Base-by-base conservation (phyloP, 2,113 vertebrate genomes). In the Sinocyclocheilus maitianheensis region DNA sequence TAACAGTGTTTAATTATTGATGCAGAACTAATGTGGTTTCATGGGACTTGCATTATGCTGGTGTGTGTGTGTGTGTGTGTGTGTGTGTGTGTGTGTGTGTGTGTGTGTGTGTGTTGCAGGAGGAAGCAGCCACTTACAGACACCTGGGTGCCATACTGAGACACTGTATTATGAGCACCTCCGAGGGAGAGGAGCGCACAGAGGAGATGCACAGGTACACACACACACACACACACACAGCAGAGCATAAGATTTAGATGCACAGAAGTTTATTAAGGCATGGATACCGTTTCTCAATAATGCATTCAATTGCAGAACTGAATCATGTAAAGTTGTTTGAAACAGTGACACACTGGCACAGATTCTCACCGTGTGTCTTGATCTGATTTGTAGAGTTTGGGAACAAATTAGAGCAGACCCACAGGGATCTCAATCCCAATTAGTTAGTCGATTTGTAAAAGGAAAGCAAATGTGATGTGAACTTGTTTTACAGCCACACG, bases 121-220 rank as follows among this genome's bases (percentile, higher is more conserved):
- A 97, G 92, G 97, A 97, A 26, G 94, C 96, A 86, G 95, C 95
- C 67, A 89, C 95, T 46, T 98, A 95, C 94, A 93, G 96, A 88
- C 96, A 94, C 92, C 83, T 99, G 88, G 97, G 94, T 12, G 96
- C 96, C 75, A 94, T 98, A 14, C 94, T 99, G 87, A 96, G 97
- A 88, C 96, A 97, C 92, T 98, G 97, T 90, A 92, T 99, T 63
- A 94, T 97, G 96, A 94, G 95, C 85, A 88, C 83, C 7, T 94
- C 96, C 0, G 97, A 97, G 0, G 96, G 95, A 48, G 96, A 97
- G 71, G 97, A 98, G 65, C 91, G 94, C 30, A 97, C 96, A 0
- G 97, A 98, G 84, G 97, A 99, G 89, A 95, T 98, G 89, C 96
- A 97, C 88, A 96, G 97, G 97, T 98, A 78, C 26, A 30, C 12